Evolutionary conservation across 2,797 vertebrate species (phyloP), one percentile per base, ranked within the genome.

Genomic region (Acropternis orthonyx): DNA sequence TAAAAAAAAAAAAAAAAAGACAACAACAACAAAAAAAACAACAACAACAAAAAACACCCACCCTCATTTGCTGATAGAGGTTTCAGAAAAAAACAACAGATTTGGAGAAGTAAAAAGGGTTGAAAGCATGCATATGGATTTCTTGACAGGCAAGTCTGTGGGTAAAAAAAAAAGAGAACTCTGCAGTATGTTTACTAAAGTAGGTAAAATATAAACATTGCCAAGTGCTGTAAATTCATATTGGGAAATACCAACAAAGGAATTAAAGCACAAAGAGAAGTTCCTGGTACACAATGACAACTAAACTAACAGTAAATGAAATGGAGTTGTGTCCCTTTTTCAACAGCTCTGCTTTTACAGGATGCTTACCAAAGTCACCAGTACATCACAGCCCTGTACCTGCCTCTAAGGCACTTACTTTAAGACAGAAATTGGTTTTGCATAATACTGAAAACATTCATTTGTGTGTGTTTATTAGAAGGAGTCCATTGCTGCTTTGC

Each of bases 401-500:
- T 95, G 93, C 93, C 85, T 59, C 87, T 68, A 93, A 98, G 98
- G 97, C 98, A 97, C 98, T 98, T 92, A 97, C n/a, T 92, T 96
- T 74, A 96, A 96, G 61, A 84, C 92, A 97, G 81, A 94, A 85
- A 74, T 74, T 34, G 91, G 96, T 97, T 95, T 82, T 69, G 89
- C 72, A 63, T 90, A 88, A 69, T 12, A 66, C 83, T 90, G 94
- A 17, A 75, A 97, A 95, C 97, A 96, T 94, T 97, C 97, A 97
- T 96, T 95, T 62, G 26, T 32, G 27, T 39, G 34, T 37, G 12
- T 63, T 82, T 46, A 54, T 11, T 19, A 34, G 68, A 59, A 30
- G 1, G 2, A 69, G 48, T 44, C 48, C 71, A 18, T 0, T 2
- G 20, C 44, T 68, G 55, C 72, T 76, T 4, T 34, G 72, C 88